Evolutionary conservation across 2,113 vertebrate species (phyloP).

Genomic region (Macheiramphus alcinus): DNA sequence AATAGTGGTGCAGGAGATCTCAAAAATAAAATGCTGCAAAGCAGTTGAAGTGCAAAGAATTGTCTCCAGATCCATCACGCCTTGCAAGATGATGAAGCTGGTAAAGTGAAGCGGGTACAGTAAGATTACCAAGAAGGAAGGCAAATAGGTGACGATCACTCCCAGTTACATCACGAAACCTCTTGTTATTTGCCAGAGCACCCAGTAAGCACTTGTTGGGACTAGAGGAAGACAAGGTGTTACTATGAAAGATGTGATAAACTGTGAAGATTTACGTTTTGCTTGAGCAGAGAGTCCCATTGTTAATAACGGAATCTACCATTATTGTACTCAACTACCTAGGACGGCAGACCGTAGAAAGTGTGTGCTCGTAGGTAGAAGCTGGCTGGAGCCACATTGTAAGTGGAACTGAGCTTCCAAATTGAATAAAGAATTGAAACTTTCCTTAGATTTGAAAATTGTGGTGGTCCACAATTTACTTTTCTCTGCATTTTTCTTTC

Average conservation of each 20-base stretch:
- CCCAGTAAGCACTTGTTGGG: neutral
- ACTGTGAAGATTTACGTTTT: neutral
- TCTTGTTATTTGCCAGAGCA: neutral
- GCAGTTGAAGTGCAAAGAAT: neutral
- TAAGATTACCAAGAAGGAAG: neutral
- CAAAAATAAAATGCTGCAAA: neutral
- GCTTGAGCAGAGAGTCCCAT: neutral
- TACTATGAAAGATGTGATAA: neutral
- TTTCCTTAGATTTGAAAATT: neutral
- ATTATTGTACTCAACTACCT: neutral
- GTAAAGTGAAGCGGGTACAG: neutral
- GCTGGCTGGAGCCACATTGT: neutral
- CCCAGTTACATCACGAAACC: neutral
- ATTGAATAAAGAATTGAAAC: neutral
- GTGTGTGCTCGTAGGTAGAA: neutral
- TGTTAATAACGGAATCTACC: neutral
- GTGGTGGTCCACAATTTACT: neutral
- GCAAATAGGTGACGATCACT: neutral
- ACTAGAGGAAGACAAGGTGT: neutral
- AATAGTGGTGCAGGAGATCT: neutral
- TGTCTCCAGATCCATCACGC: neutral
- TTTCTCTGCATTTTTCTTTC: neutral
- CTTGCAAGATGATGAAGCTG: neutral
- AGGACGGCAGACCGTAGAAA: fast-evolving
- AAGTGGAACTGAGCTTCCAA: neutral